These are phyloP conservation scores for Phymastichus coffea DNA, from an alignment of 1,140 invertebrate species.

Conservation along the genomic window DNA sequence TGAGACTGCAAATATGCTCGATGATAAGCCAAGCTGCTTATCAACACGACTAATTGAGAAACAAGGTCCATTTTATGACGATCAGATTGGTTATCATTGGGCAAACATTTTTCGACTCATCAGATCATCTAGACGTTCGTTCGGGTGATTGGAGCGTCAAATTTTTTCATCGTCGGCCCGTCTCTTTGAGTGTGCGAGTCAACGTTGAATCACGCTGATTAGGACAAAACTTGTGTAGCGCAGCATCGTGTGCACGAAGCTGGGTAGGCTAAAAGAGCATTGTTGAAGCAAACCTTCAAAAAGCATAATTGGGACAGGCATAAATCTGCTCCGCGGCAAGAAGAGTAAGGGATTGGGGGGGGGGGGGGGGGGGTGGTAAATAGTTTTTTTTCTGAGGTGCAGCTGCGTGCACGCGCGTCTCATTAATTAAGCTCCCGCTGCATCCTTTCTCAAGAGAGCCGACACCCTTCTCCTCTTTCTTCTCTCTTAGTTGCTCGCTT, in stretches of 20 bases:
- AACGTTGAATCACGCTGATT: too few relatives aligned
- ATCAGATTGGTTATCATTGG: too few relatives aligned
- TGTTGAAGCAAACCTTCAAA: neutral
- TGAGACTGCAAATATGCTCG: neutral
- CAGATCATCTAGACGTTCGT: too few relatives aligned
- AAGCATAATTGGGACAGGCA: constrained; percentile 28
- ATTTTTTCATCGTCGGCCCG: too few relatives aligned
- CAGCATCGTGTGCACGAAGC: too few relatives aligned
- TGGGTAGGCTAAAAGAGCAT: neutral
- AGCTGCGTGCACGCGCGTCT: constrained; percentile 38
- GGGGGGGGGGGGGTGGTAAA: constrained; percentile 23
- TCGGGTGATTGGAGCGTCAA: too few relatives aligned
- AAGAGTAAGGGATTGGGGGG: neutral
- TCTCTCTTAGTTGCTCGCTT: neutral
- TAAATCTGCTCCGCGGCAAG: constrained; percentile 31
- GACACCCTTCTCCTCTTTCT: neutral
- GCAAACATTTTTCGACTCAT: too few relatives aligned
- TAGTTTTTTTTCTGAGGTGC: constrained; percentile 34
- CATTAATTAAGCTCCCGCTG: constrained; percentile 38
- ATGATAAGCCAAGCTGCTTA: neutral
- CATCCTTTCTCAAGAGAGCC: neutral
- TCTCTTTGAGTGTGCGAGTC: too few relatives aligned
- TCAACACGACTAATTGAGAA: too few relatives aligned
- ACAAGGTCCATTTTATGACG: too few relatives aligned
- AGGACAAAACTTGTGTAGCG: too few relatives aligned